Evolutionary conservation across 2,888 invertebrate genomes (phyloP), one percentile per base, ranked within the genome.

Genomic region (Amphiduros pacificus): DNA sequence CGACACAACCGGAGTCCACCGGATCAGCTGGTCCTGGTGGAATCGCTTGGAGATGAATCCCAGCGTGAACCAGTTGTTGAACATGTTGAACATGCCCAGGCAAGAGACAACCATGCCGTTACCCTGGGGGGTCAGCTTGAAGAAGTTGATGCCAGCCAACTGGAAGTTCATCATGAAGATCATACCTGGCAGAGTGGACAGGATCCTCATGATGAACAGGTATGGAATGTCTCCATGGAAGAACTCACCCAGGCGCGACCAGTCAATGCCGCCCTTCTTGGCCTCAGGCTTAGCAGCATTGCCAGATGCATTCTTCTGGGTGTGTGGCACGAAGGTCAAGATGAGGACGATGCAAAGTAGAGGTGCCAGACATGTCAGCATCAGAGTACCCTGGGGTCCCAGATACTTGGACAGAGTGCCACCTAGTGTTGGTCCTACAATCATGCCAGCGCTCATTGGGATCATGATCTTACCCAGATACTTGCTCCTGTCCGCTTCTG

Each of bases 141-240:
- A 56, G 31, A 41, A 28, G 31, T 44, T 56, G n/a, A 49, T 49
- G 3, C 56, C 56, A 5, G 56, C 56, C 29, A 56, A 29, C 31
- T 44, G 56, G 49, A 56, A 56, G 56, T 56, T 56, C 56, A 56
- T 56, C 56, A 56, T 56, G 49, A 56, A 56, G 6, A 49, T n/a
- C 56, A 56, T 56, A 2, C 27, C 49, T n/a, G 56, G 48, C 17
- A 56, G 28, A 11, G 49, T 49, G 44, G 17, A n/a, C 11, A 55
- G 40, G 26, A 55, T 2, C 14, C 55, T n/a, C 22, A 55, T 27
- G 41, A 22, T 5, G 5, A 55, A 22, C 41, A 55, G 27, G 26
- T 6, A 55, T 14, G 55, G 55, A 40, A 55, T 40, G 20, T 55
- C 55, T 40, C 55, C 55, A 22, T 40, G 22, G 36, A 55, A 36